A percentile compares a stretch with the other conserved stretches of the same genome.
Evolutionary conservation across 2,113 vertebrate species (phyloP).

Genomic region (Callithrix jacchus): DNA sequence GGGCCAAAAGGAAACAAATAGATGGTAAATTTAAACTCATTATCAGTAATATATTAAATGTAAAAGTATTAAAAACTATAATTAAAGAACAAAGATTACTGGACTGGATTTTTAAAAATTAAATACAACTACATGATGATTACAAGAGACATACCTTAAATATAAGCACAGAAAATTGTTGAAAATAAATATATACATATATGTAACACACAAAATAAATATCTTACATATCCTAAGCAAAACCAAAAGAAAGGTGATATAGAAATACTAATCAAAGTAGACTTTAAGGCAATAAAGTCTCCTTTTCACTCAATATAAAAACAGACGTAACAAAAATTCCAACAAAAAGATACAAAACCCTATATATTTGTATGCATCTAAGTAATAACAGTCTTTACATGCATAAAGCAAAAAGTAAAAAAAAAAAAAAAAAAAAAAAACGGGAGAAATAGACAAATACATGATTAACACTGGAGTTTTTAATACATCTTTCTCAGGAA

Average conservation of each 20-base stretch:
- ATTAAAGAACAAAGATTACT: constrained; percentile 4
- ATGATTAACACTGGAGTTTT: neutral
- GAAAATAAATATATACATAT: neutral
- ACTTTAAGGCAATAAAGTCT: neutral
- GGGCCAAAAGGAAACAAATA: neutral
- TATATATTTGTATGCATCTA: neutral
- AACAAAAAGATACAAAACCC: neutral
- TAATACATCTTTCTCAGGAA: neutral
- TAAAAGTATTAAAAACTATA: constrained; percentile 7
- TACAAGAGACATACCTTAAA: neutral
- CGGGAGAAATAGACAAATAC: neutral
- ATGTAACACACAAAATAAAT: neutral
- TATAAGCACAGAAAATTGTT: neutral
- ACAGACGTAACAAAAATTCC: neutral
- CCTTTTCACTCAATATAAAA: no score
- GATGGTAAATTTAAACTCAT: neutral
- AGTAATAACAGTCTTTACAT: neutral
- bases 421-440: neutral
- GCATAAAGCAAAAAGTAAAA: neutral
- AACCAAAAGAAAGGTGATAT: constrained; percentile 10
- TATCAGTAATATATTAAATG: constrained; percentile 22
- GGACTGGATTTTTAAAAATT: neutral
- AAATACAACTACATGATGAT: neutral
- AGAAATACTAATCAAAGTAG: neutral
- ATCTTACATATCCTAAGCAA: neutral